Evolutionary conservation across 2,113 vertebrate genomes (phyloP), one percentile per base, ranked within the genome.

Genomic region (Rhombomys opimus): DNA sequence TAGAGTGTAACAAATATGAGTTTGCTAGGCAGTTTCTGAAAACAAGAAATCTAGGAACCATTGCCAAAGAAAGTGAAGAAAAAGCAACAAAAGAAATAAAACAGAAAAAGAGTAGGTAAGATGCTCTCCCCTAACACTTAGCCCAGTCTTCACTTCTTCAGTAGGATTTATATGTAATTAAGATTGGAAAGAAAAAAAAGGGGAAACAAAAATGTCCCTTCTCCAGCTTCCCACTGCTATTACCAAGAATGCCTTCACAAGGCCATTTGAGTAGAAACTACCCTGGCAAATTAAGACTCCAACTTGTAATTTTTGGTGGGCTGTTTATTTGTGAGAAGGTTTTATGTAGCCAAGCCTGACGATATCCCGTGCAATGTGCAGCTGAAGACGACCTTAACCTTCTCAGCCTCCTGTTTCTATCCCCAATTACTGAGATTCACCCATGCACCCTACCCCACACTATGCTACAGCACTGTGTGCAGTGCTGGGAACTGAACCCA

Each of bases 231-330:
- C 81, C 81, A 84, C n/a, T 84, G 46, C 41, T 90, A 50, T 30
- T 22, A 61, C 52, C 32, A 82, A 87, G 59, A 68, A 89, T 91
- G 25, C 67, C 46, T 12, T n/a, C 78, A 72, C 65, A 50, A 50
- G 70, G 35, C 85, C 84, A 80, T 67, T 68, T 96, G 80, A 38
- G 46, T 27, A 82, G 59, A 61, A 84, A 82, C 78, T 35, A 93
- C 87, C 68, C 27, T 73, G 22, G 9, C 68, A 95, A 94, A 84
- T 78, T 38, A 93, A 84, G 38, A 90, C 41, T 97, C 35, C 63
- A 86, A 86, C 22, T 4, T 86, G 27, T 13, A 86, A 63, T 67
- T 86, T 63, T 50, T 67, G 38, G 25, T 32, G 15, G 63, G 61
- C 17, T 41, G 25, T 18, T 65, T 38, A 46, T 41, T 86, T 86